Base-by-base conservation (phyloP, 2,888 invertebrate genomes). In the Stegana nigrithorax region DNA sequence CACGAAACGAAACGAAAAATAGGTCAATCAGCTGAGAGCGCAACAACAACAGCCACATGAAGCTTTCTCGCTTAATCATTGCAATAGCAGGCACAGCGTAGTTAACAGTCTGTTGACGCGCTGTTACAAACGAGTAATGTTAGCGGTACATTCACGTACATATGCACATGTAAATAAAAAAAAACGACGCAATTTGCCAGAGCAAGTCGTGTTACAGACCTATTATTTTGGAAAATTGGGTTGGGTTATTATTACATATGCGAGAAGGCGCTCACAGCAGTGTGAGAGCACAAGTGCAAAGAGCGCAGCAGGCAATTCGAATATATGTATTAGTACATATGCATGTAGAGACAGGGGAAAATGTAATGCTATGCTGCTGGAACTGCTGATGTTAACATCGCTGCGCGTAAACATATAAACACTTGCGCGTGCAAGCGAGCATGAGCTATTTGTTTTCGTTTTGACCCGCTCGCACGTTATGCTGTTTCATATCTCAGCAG, bases 21-120 rank as follows among this genome's bases (percentile, higher is more conserved):
- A n/a, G n/a, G n/a, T n/a, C n/a, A n/a, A n/a, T n/a, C n/a, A n/a
- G n/a, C n/a, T 14, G 29, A 29, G 25, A 23, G n/a, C n/a, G 47
- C 27, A 45, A n/a, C 23, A 56, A 23, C 47, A 47, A 8, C 47
- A 53, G 12, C 25, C 12, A 53, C 53, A 19, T 21, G 25, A 60
- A 44, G 65, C 62, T 23, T 47, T 58, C 70, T 66, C 70, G 58
- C 67, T 75, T 70, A 66, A 64, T 64, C 60, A 64, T 14, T 39
- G 36, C 51, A 50, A n/a, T n/a, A n/a, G n/a, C n/a, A n/a, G 60
- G 59, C 32, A 50, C 58, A 58, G 58, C 60, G 62, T 60, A 62
- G 59, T 60, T 63, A 29, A 53, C 53, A 55, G 44, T 39, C 29
- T 62, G 60, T 60, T 47, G 56, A 62, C 60, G 61, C 61, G 63